A percentile compares a stretch with the other conserved stretches of the same genome.
Evolutionary conservation across 2,888 invertebrate genomes (phyloP).

Genomic region (Himalopsyche anomala): DNA sequence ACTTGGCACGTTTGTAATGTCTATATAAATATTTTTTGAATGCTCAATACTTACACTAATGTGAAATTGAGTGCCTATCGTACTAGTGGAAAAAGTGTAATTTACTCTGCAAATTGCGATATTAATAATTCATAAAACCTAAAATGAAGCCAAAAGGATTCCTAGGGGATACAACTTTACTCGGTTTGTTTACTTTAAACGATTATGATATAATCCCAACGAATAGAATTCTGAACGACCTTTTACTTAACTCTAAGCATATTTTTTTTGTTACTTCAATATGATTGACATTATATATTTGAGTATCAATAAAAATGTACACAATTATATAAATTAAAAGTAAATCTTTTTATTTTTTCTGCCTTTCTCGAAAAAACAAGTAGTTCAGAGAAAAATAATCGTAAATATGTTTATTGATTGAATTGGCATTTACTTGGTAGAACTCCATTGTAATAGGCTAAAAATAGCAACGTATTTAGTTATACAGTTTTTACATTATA

Average conservation of each 20-base stretch:
- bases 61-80: neutral
- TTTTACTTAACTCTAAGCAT: neutral
- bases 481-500: too few species aligned
- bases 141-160: constrained; percentile 36
- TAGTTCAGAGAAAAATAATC: too few species aligned
- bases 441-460: too few species aligned
- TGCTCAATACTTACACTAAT: neutral
- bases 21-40: neutral
- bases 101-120: constrained; percentile 15
- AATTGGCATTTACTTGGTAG: too few species aligned
- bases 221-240: neutral
- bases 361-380: too few species aligned
- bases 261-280: too few species aligned
- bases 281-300: too few species aligned
- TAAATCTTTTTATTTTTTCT: too few species aligned
- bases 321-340: too few species aligned
- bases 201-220: neutral
- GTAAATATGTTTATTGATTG: too few species aligned
- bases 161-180: neutral
- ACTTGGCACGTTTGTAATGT: neutral
- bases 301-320: too few species aligned
- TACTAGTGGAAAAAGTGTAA: neutral
- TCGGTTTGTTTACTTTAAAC: constrained; percentile 32
- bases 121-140: constrained; percentile 44
- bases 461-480: too few species aligned